Conservation (phyloP, 2,888 invertebrate genomes). For the Caenorhabditis sp. region DNA sequence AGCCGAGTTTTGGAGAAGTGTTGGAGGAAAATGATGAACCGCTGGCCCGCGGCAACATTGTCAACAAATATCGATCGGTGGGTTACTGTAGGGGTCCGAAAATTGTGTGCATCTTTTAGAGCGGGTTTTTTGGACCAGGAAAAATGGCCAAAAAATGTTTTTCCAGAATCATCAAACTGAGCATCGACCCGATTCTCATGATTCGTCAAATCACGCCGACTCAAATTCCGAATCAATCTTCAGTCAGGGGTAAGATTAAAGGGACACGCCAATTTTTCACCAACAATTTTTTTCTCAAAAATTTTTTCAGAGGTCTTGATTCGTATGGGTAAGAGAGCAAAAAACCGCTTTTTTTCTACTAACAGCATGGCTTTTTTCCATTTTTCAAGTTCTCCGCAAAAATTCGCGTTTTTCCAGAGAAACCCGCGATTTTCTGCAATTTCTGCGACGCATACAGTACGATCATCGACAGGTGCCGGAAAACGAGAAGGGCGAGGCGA, state of each 20-base stretch:
- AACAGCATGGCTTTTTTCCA: slow-evolving; percentile 22
- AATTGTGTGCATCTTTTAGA: neutral
- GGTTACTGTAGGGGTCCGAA: neutral
- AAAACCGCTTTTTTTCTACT: neutral
- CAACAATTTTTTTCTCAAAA: neutral
- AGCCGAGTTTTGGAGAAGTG: slow-evolving; percentile 17
- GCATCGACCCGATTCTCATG: slow-evolving; percentile 5
- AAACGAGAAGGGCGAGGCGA: slow-evolving; percentile 58
- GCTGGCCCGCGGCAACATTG: neutral
- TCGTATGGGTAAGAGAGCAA: slow-evolving; percentile 45
- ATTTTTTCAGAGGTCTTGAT: slow-evolving; percentile 38
- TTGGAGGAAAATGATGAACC: slow-evolving; percentile 36
- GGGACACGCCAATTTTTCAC: neutral
- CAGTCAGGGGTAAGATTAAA: slow-evolving; percentile 37
- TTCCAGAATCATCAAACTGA: slow-evolving; percentile 12
- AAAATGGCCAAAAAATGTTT: neutral
- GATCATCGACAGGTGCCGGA: slow-evolving; percentile 68
- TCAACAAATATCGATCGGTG: slow-evolving; percentile 2
- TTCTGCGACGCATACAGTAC: slow-evolving; percentile 60
- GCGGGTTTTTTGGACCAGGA: neutral
- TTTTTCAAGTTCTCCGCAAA: neutral
- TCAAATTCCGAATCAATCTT: slow-evolving; percentile 23
- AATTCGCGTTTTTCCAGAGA: slow-evolving; percentile 48
- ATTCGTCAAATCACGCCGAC: neutral
- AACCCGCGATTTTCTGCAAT: slow-evolving; percentile 64